phyloP scores from a whole-genome alignment of 37 sponge, comb jelly and placozoan species.

The Axinella damicornis region DNA sequence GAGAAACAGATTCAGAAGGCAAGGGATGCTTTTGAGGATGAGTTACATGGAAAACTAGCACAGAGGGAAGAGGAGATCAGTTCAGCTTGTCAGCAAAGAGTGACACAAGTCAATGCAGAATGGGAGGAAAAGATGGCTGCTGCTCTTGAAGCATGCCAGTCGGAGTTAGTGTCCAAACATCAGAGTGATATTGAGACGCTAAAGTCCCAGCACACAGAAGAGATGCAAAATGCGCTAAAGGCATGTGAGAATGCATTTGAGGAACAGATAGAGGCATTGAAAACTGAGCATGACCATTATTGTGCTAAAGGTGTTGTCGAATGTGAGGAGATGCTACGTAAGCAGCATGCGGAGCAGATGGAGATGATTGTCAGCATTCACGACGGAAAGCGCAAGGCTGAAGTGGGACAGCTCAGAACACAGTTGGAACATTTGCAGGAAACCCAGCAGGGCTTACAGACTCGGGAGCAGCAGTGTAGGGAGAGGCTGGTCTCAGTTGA shows the following conservation, averaged over 20 bases:
- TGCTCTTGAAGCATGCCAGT: not conserved
- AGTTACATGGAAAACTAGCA: not conserved
- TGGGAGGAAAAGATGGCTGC: no score
- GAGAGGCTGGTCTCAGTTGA: no score
- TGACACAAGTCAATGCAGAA: no score
- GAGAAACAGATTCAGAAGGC: slow-evolving; percentile 1
- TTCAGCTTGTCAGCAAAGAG: not conserved
- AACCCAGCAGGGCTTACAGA: not conserved
- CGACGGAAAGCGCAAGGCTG: not conserved
- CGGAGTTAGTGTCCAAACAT: not conserved
- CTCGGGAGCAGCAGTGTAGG: not conserved
- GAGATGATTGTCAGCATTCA: not conserved
- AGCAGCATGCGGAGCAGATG: slow-evolving; percentile 1
- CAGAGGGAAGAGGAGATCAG: not conserved
- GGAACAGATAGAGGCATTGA: not conserved
- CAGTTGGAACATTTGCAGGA: not conserved
- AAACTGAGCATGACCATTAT: not conserved
- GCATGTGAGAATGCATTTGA: slow-evolving; percentile 1
- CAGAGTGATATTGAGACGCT: slow-evolving; percentile 17
- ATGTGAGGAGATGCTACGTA: not conserved
- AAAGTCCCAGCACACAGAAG: not conserved
- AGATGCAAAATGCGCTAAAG: not conserved
- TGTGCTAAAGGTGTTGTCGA: not conserved
- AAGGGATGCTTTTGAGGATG: not conserved
- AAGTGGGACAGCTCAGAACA: not conserved